Base-by-base conservation (phyloP, 2,797 vertebrate genomes). In the Pipistrellus pipistrellus region DNA sequence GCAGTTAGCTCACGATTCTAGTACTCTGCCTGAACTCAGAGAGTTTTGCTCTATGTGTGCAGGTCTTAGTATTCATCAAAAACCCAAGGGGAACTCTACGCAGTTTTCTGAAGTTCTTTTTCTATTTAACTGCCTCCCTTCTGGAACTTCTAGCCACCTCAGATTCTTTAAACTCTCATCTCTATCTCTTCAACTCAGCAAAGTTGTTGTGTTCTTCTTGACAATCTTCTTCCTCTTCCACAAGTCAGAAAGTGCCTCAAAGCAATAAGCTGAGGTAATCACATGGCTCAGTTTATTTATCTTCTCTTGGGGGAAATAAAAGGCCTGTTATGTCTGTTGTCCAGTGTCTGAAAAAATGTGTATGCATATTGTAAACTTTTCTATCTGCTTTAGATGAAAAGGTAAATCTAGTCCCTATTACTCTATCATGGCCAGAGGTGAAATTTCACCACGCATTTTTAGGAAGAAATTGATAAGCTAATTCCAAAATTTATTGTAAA, bases 31-130 rank as follows among this genome's bases (percentile, higher is more conserved):
- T 78, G 51, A 62, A 25, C 35, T 90, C 64, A 85, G 25, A 59
- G 30, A 87, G 51, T 92, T 94, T 92, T 80, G 75, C 9, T 57
- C 38, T 25, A 41, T 3, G 23, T 17, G 35, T 62, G 3, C 35
- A 84, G 62, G 55, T 78, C 11, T 78, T 46, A 32, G 41, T 55
- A 23, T 78, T 82, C n/a, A 88, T 6, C 38, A 93, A 89, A 93
- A 91, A 30, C 17, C 44, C 64, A 82, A 55, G 11, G 17, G 8
- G 32, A 85, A 81, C 30, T 18, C 20, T 73, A 15, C 25, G 6
- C 14, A 20, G 30, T 55, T 91, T 93, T 72, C 57, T 84, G 68
- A 89, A 81, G 20, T 66, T 69, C 73, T 85, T 69, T 89, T 91
- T 78, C 78, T 82, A 41, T 57, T 85, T 57, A 88, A 53, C 38